Conservation (phyloP, 2,888 invertebrate species). For the Acronicta alni region DNA sequence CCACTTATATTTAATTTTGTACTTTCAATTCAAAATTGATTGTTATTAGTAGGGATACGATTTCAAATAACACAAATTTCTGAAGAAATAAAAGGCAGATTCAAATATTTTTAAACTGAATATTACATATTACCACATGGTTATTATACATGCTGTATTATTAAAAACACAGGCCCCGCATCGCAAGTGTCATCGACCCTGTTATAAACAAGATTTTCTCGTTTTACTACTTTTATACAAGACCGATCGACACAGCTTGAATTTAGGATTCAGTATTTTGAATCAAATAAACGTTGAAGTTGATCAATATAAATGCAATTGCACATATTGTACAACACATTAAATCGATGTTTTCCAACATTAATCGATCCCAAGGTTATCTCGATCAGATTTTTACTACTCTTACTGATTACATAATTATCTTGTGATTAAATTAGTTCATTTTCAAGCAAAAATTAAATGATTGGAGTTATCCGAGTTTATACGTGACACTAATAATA, state of each 20-base stretch:
- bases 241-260: slow-evolving; percentile 23
- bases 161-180: slow-evolving; percentile 28
- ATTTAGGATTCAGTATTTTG: slow-evolving; percentile 21
- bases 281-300: slow-evolving; percentile 1
- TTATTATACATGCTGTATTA: no score
- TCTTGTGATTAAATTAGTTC: slow-evolving; percentile 15
- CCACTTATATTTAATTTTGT: no score
- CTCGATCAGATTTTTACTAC: no score
- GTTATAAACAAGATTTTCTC: slow-evolving; percentile 49
- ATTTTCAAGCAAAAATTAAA: slow-evolving; percentile 19
- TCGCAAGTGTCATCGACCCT: slow-evolving; percentile 49
- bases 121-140: slow-evolving; percentile 10
- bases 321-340: slow-evolving; percentile 1
- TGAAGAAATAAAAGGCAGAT: no score
- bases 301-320: neutral
- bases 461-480: no score
- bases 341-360: slow-evolving; percentile 14
- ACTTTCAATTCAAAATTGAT: no score
- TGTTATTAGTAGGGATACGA: no score
- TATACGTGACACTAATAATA: no score
- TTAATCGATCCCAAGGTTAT: slow-evolving; percentile 12
- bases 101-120: slow-evolving; percentile 7
- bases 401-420: slow-evolving; percentile 5
- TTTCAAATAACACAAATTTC: no score
- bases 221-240: slow-evolving; percentile 32